Evolutionary conservation across 2,797 vertebrate genomes (phyloP), one percentile per base, ranked within the genome.

Genomic region (Fundulus diaphanus): DNA sequence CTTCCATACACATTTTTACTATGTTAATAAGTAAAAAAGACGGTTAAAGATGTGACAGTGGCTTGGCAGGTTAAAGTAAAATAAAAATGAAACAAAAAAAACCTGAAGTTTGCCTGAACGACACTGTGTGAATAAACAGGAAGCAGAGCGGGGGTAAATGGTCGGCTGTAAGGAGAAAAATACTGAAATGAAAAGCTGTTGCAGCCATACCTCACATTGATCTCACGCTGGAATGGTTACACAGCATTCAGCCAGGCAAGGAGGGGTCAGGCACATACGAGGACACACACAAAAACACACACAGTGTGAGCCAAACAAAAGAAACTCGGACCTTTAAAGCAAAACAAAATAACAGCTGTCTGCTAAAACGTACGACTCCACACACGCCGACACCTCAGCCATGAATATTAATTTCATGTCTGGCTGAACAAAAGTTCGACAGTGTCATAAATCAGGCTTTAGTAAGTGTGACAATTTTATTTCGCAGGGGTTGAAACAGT

Each of bases 181-280:
- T 69, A 69, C 33, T 76, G 70, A 61, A 76, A 44, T 66, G 33
- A 66, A 72, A 79, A 65, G 73, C 67, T 18, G 22, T 61, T 79
- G 42, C 87, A 92, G 84, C 83, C 93, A 37, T 96, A 96, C 96
- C 96, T 96, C 92, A 96, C 95, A 85, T 93, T 96, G 95, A 95
- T 96, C 93, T 96, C 96, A 92, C 96, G 96, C 96, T 96, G 95
- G 90, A 88, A 93, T 85, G 90, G 92, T 93, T 92, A 93, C 89
- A 93, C 88, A 91, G 91, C 90, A 93, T 94, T 94, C 93, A 89
- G 93, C 91, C 93, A 90, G 90, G 85, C 68, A 70, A 74, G 89
- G 85, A 76, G 79, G 82, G 74, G 88, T 79, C 86, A 89, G 84
- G 90, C 86, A 92, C 76, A 74, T 79, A 91, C 90, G 90, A 74